A percentile compares a stretch with the other conserved stretches of the same genome.
Evolutionary conservation across 2,797 vertebrate genomes (phyloP).

Genomic region (Tympanoctomys barrerae): DNA sequence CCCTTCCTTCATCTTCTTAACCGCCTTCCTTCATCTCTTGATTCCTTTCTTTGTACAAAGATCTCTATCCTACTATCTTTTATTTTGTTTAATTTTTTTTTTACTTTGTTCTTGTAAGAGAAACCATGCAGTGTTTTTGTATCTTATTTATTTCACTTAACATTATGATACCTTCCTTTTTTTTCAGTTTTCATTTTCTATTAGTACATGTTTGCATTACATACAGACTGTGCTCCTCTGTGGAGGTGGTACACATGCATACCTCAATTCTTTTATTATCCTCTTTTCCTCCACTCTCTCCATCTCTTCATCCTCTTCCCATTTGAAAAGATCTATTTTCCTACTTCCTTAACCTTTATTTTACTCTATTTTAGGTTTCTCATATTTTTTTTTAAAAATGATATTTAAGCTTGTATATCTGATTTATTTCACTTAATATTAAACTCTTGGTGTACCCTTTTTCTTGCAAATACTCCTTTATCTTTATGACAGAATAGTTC

Average conservation of each 20-base stretch:
- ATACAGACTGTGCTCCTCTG: not conserved
- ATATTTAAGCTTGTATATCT: not conserved
- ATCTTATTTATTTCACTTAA: not conserved
- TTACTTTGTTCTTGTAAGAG: not conserved
- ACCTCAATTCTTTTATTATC: not conserved
- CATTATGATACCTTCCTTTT: not conserved
- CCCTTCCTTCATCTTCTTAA: not conserved
- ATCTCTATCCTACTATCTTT: not conserved
- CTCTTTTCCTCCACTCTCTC: not conserved
- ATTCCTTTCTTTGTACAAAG: not conserved
- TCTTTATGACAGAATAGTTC: not conserved
- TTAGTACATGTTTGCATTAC: not conserved
- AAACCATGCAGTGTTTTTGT: not conserved
- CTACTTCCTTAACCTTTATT: not conserved
- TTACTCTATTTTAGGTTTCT: not conserved
- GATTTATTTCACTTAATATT: not conserved
- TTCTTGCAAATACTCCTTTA: not conserved
- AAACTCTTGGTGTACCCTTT: not conserved
- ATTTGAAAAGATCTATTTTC: not conserved
- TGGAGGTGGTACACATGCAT: not conserved
- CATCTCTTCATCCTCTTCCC: not conserved
- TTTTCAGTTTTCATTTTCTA: not conserved
- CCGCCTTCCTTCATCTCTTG: not conserved
- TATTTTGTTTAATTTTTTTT: not conserved
- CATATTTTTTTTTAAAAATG: not conserved